Evolutionary conservation across 2,113 vertebrate species (phyloP), one percentile per base, ranked within the genome.

Genomic region (Platysteira castanea): DNA sequence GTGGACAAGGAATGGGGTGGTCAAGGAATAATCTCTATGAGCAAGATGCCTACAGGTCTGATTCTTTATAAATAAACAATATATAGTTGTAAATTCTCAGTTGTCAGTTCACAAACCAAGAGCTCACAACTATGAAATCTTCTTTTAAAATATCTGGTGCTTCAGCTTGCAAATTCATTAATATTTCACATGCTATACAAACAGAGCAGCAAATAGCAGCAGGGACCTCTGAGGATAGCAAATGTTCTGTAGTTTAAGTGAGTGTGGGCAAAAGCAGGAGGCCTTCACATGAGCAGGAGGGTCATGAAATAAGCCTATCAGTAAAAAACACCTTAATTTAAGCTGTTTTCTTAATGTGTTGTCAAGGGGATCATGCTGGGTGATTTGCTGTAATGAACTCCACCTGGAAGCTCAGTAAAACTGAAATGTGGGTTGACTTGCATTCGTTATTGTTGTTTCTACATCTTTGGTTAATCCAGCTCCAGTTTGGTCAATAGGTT

Each of bases 381-480:
- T 96, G 88, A 96, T 97, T 95, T 95, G 84, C 91, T 89, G 46
- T 96, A 97, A 97, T 97, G 93, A 97, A 97, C 96, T 98, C 95
- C 87, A 98, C 96, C 94, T 96, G 96, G 90, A 97, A 96, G 56
- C 67, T 92, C 49, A 19, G 93, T 96, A 97, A 97, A 96, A 97
- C 96, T 94, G 89, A 93, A 87, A 85, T 3, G 44, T 57, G 60
- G 23, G 11, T 73, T 93, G 82, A 92, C 68, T 89, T 93, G 49
- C 10, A 21, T 46, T 19, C 16, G 65, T 92, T 91, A 69, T 49
- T 37, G 2, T 88, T 91, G 63, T 94, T 96, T 81, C 77, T 23
- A 24, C 31, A 83, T 84, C 86, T 97, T 65, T 93, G 94, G 84
- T 73, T 96, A 95, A 95, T 31, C 53, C 73, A 96, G 52, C 35